Conservation (phyloP, 2,797 vertebrate species). For the Oceanodroma leucorhoa region DNA sequence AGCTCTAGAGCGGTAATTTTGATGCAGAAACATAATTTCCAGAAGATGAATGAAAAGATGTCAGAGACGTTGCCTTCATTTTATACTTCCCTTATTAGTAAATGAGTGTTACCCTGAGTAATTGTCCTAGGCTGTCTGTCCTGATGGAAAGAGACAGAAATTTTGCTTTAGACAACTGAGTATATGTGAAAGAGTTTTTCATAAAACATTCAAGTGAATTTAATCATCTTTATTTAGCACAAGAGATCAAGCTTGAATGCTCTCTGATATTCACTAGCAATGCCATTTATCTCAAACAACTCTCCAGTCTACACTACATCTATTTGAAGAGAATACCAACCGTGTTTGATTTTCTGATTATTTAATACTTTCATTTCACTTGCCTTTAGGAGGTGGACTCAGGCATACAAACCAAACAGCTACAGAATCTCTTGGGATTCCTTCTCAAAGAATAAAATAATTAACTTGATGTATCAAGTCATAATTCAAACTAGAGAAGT, state of each 20-base stretch:
- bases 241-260: not conserved
- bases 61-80: not conserved
- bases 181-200: not conserved
- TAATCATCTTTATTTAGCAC: not conserved
- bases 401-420: constrained; percentile 4
- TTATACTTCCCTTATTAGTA: not conserved
- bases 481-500: not conserved
- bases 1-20: not conserved
- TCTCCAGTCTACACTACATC: not conserved
- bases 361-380: constrained; percentile 12
- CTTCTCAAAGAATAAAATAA: constrained; percentile 14
- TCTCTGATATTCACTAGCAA: not conserved
- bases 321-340: not conserved
- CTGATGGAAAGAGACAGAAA: not conserved
- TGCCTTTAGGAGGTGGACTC: not conserved
- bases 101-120: not conserved
- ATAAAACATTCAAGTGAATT: not conserved
- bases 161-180: not conserved
- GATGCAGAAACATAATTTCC: not conserved
- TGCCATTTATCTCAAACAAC: not conserved
- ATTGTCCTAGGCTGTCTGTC: not conserved
- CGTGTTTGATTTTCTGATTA: constrained; percentile 26
- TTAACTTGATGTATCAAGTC: constrained; percentile 2
- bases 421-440: constrained; percentile 2
- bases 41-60: not conserved